Evolutionary conservation across 2,113 vertebrate species (phyloP), one percentile per base, ranked within the genome.

Genomic region (Benitochromis conjunctus): DNA sequence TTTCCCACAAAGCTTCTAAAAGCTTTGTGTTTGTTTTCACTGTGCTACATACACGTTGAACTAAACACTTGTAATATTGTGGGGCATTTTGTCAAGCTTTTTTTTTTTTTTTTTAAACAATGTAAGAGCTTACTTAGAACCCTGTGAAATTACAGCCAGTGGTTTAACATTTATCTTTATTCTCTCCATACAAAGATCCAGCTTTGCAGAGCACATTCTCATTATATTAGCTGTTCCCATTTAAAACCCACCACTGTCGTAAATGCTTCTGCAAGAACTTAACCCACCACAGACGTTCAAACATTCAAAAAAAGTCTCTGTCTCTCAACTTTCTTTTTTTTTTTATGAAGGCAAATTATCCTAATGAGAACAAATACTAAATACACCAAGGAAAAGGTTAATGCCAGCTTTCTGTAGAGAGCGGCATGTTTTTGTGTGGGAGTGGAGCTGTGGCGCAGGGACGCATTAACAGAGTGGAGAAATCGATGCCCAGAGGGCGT

Each of bases 401-500:
- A 64, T 54, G 54, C 43, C 79, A 82, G 86, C 82, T 88, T 57
- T 81, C 62, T 87, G 64, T 78, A 55, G 82, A 66, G 85, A 87
- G 89, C 3, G 34, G 81, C 80, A 58, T 82, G 79, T 87, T 85
- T 89, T 76, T 85, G 86, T 80, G 92, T 90, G 82, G 90, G 90
- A 77, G 86, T 84, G 64, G 86, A 84, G 79, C 76, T 6, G 90
- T 91, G 89, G 87, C 58, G 89, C 91, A 82, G 81, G 74, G 81
- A 88, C 87, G 87, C 71, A 88, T 51, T 21, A 84, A 74, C 38
- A 38, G 85, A 88, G 88, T 12, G 60, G 88, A 69, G 88, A 83
- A 90, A 88, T 79, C 8, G 14, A 84, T 82, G 79, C 43, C 60
- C 71, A 78, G 51, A 87, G 89, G 83, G 88, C 48, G 41, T 69